These are phyloP conservation scores for Lochmaea crataegi DNA, from an alignment of 2,888 invertebrate species.

Conservation along the genomic window DNA sequence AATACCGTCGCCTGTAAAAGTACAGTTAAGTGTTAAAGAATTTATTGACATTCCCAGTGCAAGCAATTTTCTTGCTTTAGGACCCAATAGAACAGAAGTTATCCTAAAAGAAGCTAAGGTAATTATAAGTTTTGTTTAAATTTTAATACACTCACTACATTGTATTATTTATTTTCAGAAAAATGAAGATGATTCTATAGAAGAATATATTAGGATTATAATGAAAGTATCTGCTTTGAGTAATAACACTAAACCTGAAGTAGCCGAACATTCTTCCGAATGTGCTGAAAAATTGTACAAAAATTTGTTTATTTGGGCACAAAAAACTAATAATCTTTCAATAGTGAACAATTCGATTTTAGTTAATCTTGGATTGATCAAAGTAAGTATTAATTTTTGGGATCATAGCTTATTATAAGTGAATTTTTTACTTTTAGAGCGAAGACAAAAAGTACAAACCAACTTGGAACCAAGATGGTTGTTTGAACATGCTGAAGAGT, in stretches of 20 bases:
- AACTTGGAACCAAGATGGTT: conserved; percentile 73
- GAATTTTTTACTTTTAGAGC: conserved; percentile 66
- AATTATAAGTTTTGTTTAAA: not conserved
- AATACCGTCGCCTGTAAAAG: conserved; percentile 28
- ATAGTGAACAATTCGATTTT: conserved; percentile 74
- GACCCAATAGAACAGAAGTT: conserved; percentile 60
- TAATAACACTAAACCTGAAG: conserved; percentile 68
- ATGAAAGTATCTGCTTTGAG: conserved; percentile 71
- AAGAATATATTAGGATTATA: conserved; percentile 63
- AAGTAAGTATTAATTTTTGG: conserved; percentile 67
- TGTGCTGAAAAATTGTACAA: conserved; percentile 68
- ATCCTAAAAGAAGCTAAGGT: conserved; percentile 61
- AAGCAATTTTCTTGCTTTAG: conserved; percentile 66
- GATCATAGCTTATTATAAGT: conserved; percentile 29
- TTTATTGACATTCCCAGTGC: conserved; percentile 66
- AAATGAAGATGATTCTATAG: conserved; percentile 53
- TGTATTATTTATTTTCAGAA: conserved; percentile 47
- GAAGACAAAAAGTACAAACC: conserved; percentile 76
- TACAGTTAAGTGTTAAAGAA: conserved; percentile 60
- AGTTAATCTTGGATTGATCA: conserved; percentile 76
- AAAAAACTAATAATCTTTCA: conserved; percentile 67
- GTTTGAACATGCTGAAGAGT: conserved; percentile 70
- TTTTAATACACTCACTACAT: too few relatives aligned
- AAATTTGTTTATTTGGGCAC: conserved; percentile 68
- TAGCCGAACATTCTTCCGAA: conserved; percentile 60